These are phyloP conservation scores for Ovibos moschatus DNA, from an alignment of 2,113 vertebrate genomes.

Conservation along the genomic window DNA sequence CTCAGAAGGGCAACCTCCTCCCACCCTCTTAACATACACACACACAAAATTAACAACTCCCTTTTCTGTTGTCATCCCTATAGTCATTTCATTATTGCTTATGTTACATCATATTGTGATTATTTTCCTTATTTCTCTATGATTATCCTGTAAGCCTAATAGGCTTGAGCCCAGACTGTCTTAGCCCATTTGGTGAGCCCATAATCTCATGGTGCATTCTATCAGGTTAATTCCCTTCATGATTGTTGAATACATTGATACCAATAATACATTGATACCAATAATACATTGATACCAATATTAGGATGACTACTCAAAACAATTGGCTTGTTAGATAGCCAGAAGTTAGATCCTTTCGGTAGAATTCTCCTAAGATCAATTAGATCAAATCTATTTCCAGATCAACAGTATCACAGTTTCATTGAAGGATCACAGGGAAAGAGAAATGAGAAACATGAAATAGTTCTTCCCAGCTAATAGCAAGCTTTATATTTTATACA, in stretches of 20 bases:
- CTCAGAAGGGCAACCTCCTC: neutral
- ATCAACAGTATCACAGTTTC: neutral
- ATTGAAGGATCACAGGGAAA: neutral
- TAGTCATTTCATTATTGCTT: neutral
- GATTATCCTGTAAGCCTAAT: neutral
- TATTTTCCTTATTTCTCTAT: neutral
- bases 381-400: neutral
- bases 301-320: neutral
- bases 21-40: neutral
- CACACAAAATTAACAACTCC: slow-evolving; percentile 24
- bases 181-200: neutral
- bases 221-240: neutral
- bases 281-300: neutral
- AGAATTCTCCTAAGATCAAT: neutral
- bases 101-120: neutral
- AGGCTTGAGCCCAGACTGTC: neutral
- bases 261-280: neutral
- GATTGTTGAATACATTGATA: neutral
- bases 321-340: neutral
- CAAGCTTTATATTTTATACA: neutral
- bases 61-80: neutral
- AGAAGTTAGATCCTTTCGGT: slow-evolving; percentile 7
- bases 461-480: neutral
- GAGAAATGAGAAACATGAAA: neutral
- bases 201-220: neutral